phyloP scores from a whole-genome alignment of 2,113 vertebrate genomes.

The Thalassarche chlororhynchos region DNA sequence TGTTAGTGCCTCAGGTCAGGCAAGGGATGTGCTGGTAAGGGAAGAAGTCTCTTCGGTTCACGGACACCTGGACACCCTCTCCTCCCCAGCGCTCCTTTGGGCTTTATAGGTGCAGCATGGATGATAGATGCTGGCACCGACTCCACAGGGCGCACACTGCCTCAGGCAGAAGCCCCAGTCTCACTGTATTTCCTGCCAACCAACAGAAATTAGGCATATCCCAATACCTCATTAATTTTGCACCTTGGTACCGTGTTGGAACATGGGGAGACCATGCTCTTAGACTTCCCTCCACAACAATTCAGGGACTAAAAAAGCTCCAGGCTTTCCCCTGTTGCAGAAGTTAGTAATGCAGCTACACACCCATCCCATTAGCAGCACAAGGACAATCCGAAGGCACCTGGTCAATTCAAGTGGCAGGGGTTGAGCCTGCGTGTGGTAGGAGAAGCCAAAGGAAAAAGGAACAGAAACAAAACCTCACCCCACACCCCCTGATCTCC shows the following conservation, averaged over 20 bases:
- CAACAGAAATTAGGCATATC: neutral
- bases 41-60: neutral
- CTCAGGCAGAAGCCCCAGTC: neutral
- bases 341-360: neutral
- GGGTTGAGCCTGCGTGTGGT: neutral
- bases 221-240: neutral
- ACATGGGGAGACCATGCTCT: neutral
- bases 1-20: neutral
- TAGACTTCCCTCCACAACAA: neutral
- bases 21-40: neutral
- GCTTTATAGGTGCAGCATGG: neutral
- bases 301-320: neutral
- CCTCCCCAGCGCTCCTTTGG: neutral
- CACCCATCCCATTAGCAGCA: neutral
- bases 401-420: neutral
- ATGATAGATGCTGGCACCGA: neutral
- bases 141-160: neutral
- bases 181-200: neutral
- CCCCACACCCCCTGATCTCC: neutral
- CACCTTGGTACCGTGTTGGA: neutral
- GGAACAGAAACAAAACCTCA: conserved; percentile 39
- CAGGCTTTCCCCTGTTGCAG: neutral
- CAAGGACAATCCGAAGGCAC: neutral
- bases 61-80: neutral
- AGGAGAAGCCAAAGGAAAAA: conserved; percentile 9